Base-by-base conservation (phyloP, 1,140 invertebrate genomes). In the Sipha flava region DNA sequence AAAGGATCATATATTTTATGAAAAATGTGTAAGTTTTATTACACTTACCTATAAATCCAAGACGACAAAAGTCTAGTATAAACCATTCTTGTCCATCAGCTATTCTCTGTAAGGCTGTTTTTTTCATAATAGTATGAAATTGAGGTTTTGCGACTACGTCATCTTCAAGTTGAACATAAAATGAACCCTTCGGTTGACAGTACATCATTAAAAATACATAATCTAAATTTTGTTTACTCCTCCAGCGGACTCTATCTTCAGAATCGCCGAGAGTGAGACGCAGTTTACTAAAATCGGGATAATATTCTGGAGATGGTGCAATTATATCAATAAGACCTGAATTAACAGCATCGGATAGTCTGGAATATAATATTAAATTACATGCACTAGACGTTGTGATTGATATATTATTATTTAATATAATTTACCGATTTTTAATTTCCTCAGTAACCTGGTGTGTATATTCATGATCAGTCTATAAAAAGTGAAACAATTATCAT, bases 131-230 rank as follows among this genome's bases (percentile, higher is more conserved):
- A 23, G 90, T 90, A 81, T 97, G 90, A 84, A 94, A 98, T 81
- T 91, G 90, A 4, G 90, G 91, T 85, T 96, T 97, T 1, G 95
- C 92, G 31, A 98, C 87, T 81, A 98, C 94, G 85, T 99, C 97
- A 86, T 99, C 97, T 87, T 99, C 97, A 10, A 99, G 87, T 89
- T 98, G 94, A 21, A 94, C 88, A 82, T 94, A 94, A 85, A 92
- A 94, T 0, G 89, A 92, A 75, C 91, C 92, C 84, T 91, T 92
- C 0, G 90, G 89, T 83, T 95, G 93, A 12, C 93, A 92, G 85
- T 98, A 98, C 81, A 96, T 93, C 97, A 98, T 98, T 0, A 99
- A 87, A 85, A 95, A 98, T 7, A 95, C 93, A 86, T 94, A 97
- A 85, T 99, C 97, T 57, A 97, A 87, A 86, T 98, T 98, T 86